These are phyloP conservation scores for Cryptosula pallasiana DNA, from an alignment of 2,888 invertebrate species.

Conservation along the genomic window DNA sequence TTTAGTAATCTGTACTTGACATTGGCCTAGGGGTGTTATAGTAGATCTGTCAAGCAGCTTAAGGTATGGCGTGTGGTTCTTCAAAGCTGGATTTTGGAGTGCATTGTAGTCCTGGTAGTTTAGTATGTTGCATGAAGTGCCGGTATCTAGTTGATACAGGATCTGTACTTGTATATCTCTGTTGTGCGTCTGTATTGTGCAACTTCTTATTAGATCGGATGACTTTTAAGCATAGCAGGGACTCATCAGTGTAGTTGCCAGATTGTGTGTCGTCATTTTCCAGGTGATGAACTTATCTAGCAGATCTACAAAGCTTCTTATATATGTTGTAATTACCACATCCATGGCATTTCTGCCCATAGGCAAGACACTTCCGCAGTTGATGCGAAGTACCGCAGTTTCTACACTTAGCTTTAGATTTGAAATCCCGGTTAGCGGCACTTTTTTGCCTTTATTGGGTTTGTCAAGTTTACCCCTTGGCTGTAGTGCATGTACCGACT, in stretches of 20 bases:
- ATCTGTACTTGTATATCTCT: too few species aligned
- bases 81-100: neutral
- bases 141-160: slow-evolving; percentile 1
- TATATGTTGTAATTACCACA: neutral
- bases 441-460: neutral
- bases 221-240: neutral
- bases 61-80: neutral
- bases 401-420: neutral
- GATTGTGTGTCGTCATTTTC: neutral
- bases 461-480: too few species aligned
- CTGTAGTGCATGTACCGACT: too few species aligned
- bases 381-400: neutral
- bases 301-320: too few species aligned
- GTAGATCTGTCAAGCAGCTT: neutral
- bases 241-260: neutral
- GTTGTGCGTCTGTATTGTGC: neutral
- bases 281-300: too few species aligned
- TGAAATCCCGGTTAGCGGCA: neutral
- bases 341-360: neutral
- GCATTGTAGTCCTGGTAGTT: neutral
- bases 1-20: neutral
- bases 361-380: neutral
- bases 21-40: neutral
- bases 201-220: neutral
- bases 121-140: neutral